Evolutionary conservation across 2,113 vertebrate genomes (phyloP), one percentile per base, ranked within the genome.

Genomic region (Pelusios castaneus): DNA sequence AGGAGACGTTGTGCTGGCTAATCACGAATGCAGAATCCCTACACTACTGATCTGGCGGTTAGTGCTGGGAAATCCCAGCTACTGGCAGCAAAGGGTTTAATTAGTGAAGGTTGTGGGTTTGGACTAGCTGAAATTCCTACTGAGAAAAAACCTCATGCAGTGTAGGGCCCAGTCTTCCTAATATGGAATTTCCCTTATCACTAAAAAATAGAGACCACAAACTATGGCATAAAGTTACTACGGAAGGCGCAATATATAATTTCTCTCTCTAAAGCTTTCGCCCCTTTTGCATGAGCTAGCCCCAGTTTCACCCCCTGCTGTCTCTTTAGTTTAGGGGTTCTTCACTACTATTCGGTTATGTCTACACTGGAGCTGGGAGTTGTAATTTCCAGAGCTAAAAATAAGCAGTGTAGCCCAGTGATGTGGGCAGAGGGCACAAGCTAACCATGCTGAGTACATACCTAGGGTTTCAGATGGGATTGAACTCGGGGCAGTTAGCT

Each of bases 151-250:
- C 14, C 1, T 10, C 5, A 19, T 77, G 27, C 10, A 80, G 29
- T 41, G 17, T 63, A 73, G 87, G 86, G 29, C 17, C 52, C 9
- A 63, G 14, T 38, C 34, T 10, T 17, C 0, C 0, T 70, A 55
- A 83, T 7, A 67, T 81, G 70, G 76, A 84, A 22, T 2, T 6
- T 58, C 4, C n/a, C 88, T 75, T n/a, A 9, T 29, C 2, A 19
- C 51, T 25, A n/a, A 41, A 8, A 80, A 51, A 83, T 1, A 0
- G 1, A 82, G 31, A 2, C 81, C 1, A 38, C 55, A 17, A 24
- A 19, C 5, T 2, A 0, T 56, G 77, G 86, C 7, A 27, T 52
- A 60, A 80, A 47, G 88, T 80, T 27, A 17, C 17, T 13, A 22
- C 9, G 56, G 31, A 70, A 38, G n/a, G 19, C 34, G 22, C 63